phyloP scores from a whole-genome alignment of 2,113 vertebrate species.

The Empidonax alnorum region DNA sequence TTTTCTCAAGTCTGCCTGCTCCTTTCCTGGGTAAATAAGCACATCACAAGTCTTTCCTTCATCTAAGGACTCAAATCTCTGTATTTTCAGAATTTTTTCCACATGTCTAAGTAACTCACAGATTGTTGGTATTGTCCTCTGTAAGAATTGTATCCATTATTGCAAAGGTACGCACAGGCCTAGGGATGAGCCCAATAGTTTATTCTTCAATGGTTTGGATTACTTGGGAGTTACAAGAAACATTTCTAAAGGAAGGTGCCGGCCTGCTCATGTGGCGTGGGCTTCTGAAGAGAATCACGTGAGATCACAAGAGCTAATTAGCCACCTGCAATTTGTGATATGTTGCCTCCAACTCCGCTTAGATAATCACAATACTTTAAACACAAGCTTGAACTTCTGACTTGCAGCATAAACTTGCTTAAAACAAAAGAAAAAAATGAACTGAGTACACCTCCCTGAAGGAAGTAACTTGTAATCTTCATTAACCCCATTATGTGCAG shows the following conservation, averaged over 20 bases:
- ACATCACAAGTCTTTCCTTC: neutral
- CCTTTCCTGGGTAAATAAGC: neutral
- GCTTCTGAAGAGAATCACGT: neutral
- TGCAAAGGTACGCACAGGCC: neutral
- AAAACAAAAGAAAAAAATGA: conserved; percentile 27
- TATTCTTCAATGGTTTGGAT: neutral
- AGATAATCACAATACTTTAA: neutral
- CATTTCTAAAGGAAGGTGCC: neutral
- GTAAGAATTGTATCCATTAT: no score
- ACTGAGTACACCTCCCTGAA: conserved; percentile 26
- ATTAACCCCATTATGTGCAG: conserved; percentile 66
- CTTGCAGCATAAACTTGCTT: conserved; percentile 2
- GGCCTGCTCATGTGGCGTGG: neutral
- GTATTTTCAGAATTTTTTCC: neutral
- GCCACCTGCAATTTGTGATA: neutral
- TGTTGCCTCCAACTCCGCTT: neutral
- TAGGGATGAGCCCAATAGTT: neutral
- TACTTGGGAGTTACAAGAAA: neutral
- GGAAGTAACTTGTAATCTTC: conserved; percentile 60
- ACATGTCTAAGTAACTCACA: neutral
- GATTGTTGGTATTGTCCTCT: neutral
- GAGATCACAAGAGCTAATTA: neutral
- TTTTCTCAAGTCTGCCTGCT: neutral
- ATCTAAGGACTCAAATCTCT: neutral
- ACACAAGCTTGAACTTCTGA: neutral